Conservation (phyloP, 1,140 invertebrate genomes). For the Caenorhabditis tropicalis region DNA sequence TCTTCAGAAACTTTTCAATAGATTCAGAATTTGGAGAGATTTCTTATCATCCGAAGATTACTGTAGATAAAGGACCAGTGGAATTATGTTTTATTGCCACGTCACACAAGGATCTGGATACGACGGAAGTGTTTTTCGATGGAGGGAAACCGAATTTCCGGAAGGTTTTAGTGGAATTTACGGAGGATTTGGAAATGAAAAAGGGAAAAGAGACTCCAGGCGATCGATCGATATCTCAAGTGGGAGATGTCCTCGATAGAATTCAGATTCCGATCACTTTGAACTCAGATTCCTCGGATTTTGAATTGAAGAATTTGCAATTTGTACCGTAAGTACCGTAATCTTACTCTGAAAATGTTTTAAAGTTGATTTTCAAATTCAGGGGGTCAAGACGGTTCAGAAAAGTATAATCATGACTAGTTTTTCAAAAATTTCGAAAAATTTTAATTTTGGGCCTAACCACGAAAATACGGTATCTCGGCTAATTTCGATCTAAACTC, state of each 20-base stretch:
- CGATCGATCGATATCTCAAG: background rate
- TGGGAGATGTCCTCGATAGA: background rate
- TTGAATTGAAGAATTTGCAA: background rate
- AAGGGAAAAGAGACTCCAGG: background rate
- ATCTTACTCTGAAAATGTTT: too few relatives aligned
- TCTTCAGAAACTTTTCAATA: background rate
- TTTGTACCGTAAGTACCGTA: conserved; percentile 3
- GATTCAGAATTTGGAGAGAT: conserved; percentile 18
- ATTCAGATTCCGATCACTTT: background rate
- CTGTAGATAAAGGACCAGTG: background rate
- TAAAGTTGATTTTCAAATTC: background rate
- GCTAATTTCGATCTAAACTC: too few relatives aligned
- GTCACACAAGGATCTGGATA: conserved; percentile 4
- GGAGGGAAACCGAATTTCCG: background rate
- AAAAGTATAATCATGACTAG: too few relatives aligned
- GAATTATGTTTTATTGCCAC: conserved; percentile 1
- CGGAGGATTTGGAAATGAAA: background rate
- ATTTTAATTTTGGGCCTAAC: too few relatives aligned
- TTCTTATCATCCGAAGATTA: background rate
- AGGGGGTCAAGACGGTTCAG: too few relatives aligned
- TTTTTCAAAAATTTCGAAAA: too few relatives aligned
- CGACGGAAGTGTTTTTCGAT: conserved; percentile 30
- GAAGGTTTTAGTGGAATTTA: background rate
- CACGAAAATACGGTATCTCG: too few relatives aligned
- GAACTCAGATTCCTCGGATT: background rate